Conservation (phyloP, 1,140 invertebrate species). For the Aphelenchoides fujianensis region DNA sequence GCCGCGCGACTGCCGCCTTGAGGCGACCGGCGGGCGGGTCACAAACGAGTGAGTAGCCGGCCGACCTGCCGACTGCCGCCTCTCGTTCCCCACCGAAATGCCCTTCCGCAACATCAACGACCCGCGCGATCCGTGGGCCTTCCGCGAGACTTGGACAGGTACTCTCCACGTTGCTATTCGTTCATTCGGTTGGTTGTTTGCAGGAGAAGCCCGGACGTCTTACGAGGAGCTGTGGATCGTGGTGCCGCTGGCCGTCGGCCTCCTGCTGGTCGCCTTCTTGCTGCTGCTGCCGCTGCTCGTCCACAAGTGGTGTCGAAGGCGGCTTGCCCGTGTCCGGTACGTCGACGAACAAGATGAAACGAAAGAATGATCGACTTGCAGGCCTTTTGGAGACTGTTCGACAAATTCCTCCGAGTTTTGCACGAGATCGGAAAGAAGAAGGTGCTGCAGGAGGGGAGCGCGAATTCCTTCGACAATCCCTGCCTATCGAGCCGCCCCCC, state of each 20-base stretch:
- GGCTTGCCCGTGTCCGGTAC: slow-evolving; percentile 23
- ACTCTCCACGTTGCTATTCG: background rate
- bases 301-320: slow-evolving; percentile 18
- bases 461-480: slow-evolving; percentile 25
- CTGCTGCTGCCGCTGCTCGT: slow-evolving; percentile 19
- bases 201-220: slow-evolving; percentile 14
- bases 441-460: background rate
- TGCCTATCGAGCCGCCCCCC: slow-evolving; percentile 10
- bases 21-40: too few species aligned
- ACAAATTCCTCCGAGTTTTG: slow-evolving; percentile 23
- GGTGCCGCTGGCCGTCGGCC: slow-evolving; percentile 13
- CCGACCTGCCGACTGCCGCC: too few species aligned
- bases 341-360: slow-evolving; percentile 3
- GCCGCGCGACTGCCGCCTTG: too few species aligned
- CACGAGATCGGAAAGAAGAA: slow-evolving; percentile 24
- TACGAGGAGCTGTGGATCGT: slow-evolving; percentile 29
- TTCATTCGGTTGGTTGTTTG: background rate
- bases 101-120: slow-evolving; percentile 11
- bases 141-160: slow-evolving; percentile 24
- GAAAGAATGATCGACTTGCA: slow-evolving; percentile 22
- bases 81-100: slow-evolving; percentile 20
- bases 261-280: slow-evolving; percentile 1
- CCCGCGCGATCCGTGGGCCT: slow-evolving; percentile 29
- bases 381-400: slow-evolving; percentile 19
- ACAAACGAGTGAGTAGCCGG: too few species aligned